Base-by-base conservation (phyloP, 2,888 invertebrate species). In the Germaria angustata region DNA sequence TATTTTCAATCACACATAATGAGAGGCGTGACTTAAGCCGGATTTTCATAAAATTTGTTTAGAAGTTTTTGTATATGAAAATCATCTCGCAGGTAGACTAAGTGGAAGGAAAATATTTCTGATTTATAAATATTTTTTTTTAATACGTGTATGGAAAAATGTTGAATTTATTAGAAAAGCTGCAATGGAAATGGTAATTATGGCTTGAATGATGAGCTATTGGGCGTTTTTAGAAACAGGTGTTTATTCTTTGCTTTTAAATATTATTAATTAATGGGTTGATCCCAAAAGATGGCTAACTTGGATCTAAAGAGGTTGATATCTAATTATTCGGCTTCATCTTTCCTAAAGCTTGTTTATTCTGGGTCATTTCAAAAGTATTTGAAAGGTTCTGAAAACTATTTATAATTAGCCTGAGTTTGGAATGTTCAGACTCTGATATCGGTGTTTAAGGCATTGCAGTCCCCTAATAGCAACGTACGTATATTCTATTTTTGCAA, bases 21-120 rank as follows among this genome's bases (percentile, higher is more conserved):
- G 32, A 78, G 61, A 78, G 81, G 78, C 81, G 81, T 81, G 81
- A 81, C 81, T 81, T 63, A 68, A 78, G 78, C 55, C 63, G 78
- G 81, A 73, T 57, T 81, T 80, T 68, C 22, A 61, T 72, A 51
- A 51, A 11, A 51, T 6, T 13, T 63, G 39, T 20, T 63, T 28
- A 63, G 39, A 57, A 59, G 2, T 57, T 46, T 11, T 71, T 59
- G 44, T 24, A 36, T 15, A 24, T 1, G 9, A 24, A 51, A 66
- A 28, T 53, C 15, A 13, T 36, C 34, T 15, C 13, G 17, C 17
- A 44, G 32, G 44, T 7, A 28, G 15, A 59, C 24, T 9, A 41
- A 15, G 8, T 44, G 28, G 28, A 28, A 28, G 11, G 0, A 15
- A 24, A 28, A 28, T 39, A 36, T 44, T 34, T 20, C 49, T 17